A percentile compares a stretch with the other conserved stretches of the same genome.
Conservation (phyloP, 2,113 vertebrate species). For the Caretta caretta region DNA sequence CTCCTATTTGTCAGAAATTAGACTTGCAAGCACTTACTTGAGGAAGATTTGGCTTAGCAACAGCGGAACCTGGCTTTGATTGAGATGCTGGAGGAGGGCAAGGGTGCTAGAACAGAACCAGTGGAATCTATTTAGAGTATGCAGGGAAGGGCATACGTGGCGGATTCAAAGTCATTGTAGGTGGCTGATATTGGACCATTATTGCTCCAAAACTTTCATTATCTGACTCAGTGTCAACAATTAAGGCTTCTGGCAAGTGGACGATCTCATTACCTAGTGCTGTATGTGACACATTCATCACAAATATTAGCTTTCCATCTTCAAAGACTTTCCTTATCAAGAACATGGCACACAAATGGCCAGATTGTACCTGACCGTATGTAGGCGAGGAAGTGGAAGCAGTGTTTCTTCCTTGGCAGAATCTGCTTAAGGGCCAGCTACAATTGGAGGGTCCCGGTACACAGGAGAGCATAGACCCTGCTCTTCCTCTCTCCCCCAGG, state of each 20-base stretch:
- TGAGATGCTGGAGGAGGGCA: background rate
- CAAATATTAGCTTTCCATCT: fast-evolving
- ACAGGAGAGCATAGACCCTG: background rate
- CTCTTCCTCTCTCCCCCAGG: no score
- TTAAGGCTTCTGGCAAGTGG: fast-evolving
- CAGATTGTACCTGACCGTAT: background rate
- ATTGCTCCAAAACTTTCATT: background rate
- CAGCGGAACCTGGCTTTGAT: background rate
- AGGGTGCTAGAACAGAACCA: background rate
- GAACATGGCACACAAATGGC: background rate
- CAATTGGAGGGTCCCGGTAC: fast-evolving
- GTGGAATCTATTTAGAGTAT: background rate
- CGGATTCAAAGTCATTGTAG: background rate
- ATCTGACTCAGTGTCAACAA: background rate
- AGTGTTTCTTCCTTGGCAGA: background rate
- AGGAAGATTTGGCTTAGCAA: conserved; percentile 12
- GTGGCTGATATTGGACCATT: background rate
- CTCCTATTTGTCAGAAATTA: conserved; percentile 44
- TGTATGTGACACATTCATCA: background rate
- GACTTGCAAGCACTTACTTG: background rate
- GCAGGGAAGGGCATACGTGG: background rate
- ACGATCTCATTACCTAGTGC: background rate
- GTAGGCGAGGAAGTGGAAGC: background rate
- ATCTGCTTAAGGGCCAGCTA: background rate
- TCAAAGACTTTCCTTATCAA: background rate